These are phyloP conservation scores for Acromyrmex echinatior DNA, from an alignment of 1,140 invertebrate genomes.

Conservation along the genomic window DNA sequence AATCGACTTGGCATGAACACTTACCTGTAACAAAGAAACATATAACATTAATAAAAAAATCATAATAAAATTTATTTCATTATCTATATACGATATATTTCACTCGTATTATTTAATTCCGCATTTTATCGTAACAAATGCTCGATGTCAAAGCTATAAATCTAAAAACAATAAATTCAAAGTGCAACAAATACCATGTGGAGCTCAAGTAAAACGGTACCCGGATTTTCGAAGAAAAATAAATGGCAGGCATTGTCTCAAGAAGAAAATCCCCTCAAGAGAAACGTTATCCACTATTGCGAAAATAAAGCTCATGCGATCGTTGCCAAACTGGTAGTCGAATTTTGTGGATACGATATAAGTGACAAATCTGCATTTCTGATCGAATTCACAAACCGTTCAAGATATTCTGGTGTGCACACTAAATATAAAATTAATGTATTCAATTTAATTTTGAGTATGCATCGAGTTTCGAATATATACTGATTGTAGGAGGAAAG, in stretches of 20 bases:
- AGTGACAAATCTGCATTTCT: slow-evolving; percentile 8
- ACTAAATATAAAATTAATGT: neutral
- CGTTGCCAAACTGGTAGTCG: slow-evolving; percentile 54
- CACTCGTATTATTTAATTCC: neutral
- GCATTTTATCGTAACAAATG: neutral
- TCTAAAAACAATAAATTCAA: slow-evolving; percentile 44
- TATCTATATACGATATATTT: neutral
- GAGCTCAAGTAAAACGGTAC: slow-evolving; percentile 37
- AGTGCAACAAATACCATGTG: slow-evolving; percentile 11
- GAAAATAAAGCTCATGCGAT: slow-evolving; percentile 46
- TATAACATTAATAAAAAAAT: neutral
- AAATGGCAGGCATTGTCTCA: slow-evolving; percentile 55
- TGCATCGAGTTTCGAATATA: neutral
- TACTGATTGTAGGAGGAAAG: no score
- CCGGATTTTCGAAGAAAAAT: slow-evolving; percentile 60
- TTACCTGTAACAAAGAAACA: slow-evolving; percentile 39
- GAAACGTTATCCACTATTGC: slow-evolving; percentile 55
- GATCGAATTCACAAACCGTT: slow-evolving; percentile 4
- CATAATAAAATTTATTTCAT: neutral
- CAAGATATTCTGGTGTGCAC: neutral
- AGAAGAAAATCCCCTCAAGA: slow-evolving; percentile 44
- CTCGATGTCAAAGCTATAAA: slow-evolving; percentile 12
- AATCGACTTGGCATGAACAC: slow-evolving; percentile 10
- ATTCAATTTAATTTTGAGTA: neutral
- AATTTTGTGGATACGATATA: slow-evolving; percentile 13